These are phyloP conservation scores for Drosophila tani DNA, from an alignment of 1,140 invertebrate genomes.

Conservation along the genomic window DNA sequence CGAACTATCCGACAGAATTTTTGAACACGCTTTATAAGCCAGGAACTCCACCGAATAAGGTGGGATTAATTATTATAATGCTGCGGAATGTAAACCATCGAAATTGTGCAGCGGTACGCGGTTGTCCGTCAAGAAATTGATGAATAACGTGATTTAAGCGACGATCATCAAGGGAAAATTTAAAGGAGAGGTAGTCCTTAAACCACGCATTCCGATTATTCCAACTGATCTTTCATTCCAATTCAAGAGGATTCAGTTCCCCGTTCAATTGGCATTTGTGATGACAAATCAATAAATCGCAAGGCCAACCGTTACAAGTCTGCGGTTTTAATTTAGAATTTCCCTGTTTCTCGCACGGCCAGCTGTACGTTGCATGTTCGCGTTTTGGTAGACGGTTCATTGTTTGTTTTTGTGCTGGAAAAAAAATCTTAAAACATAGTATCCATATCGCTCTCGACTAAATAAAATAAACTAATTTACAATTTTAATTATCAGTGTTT, in stretches of 20 bases:
- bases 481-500: neutral
- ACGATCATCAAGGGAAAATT: conserved; percentile 9
- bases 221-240: neutral
- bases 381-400: neutral
- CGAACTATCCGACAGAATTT: no score
- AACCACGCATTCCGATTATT: no score
- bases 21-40: no score
- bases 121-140: neutral
- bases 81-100: conserved; percentile 3
- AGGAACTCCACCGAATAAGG: neutral
- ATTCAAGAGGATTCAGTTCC: conserved; percentile 13
- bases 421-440: neutral
- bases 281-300: conserved; percentile 5
- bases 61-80: neutral
- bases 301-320: neutral
- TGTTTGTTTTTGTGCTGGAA: no score
- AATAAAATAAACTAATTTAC: neutral
- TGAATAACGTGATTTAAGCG: conserved; percentile 7
- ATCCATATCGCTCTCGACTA: neutral
- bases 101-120: conserved; percentile 3
- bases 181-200: neutral
- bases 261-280: conserved; percentile 1
- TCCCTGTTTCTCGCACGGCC: conserved; percentile 1
- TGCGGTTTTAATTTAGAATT: conserved; percentile 2
- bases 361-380: neutral